Conservation (phyloP, 2,888 invertebrate species). For the Eubasilissa splendida region DNA sequence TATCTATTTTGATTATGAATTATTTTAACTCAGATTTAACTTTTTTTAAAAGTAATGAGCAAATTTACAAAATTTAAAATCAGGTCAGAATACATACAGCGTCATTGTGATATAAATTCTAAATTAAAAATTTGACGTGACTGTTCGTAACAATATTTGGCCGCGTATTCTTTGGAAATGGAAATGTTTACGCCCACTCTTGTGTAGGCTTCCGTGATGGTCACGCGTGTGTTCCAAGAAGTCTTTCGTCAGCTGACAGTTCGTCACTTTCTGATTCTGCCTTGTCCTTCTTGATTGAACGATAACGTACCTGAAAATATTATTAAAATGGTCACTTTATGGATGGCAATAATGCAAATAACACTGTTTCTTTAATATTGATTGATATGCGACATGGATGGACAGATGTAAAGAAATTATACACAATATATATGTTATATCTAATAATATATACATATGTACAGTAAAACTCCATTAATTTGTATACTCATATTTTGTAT, state of each 20-base stretch:
- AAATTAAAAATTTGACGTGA: neutral
- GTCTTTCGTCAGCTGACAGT: constrained; percentile 77
- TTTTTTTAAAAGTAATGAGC: neutral
- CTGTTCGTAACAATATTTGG: constrained; percentile 41
- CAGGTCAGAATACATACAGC: neutral
- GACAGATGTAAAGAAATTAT: too few species aligned
- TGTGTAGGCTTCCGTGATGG: constrained; percentile 66
- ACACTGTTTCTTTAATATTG: too few species aligned
- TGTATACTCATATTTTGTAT: too few species aligned
- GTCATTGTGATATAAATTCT: neutral
- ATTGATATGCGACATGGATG: too few species aligned
- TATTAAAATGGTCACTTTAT: neutral
- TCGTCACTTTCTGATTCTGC: constrained; percentile 78
- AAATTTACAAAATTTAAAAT: constrained; percentile 10
- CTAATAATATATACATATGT: too few species aligned
- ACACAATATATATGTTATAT: too few species aligned
- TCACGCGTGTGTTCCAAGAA: constrained; percentile 74
- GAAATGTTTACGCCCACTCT: constrained; percentile 67
- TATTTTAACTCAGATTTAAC: too few species aligned
- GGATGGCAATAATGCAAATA: too few species aligned
- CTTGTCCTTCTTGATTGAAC: constrained; percentile 74
- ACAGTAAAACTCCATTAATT: too few species aligned
- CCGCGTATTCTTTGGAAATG: constrained; percentile 40
- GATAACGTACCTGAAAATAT: constrained; percentile 71
- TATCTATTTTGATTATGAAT: too few species aligned